Evolutionary conservation across 2,797 vertebrate genomes (phyloP).

Genomic region (Falco columbarius): DNA sequence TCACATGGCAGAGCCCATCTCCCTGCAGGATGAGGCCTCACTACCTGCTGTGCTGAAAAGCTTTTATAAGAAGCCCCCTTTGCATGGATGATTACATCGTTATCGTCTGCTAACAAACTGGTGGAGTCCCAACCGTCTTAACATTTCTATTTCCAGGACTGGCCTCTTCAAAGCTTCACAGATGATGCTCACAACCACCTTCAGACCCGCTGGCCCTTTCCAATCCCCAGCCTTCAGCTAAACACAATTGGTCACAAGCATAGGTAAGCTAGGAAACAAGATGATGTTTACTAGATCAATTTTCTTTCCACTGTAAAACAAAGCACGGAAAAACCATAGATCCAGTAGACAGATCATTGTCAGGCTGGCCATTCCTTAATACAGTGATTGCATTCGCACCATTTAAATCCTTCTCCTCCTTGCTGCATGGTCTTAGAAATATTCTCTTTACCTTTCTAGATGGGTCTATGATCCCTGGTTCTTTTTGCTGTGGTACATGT

Average conservation of each 20-base stretch:
- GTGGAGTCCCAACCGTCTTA: background rate
- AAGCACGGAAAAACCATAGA: accelerated
- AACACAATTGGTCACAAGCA: background rate
- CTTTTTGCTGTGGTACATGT: background rate
- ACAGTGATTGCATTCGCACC: too few species aligned
- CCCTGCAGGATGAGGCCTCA: accelerated
- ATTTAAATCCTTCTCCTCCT: background rate
- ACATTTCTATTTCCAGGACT: background rate
- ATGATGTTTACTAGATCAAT: background rate
- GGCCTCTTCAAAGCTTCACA: background rate
- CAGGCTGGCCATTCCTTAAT: background rate
- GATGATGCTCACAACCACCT: background rate
- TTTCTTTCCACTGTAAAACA: background rate
- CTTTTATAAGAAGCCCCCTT: background rate
- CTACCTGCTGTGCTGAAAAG: accelerated
- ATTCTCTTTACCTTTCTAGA: background rate
- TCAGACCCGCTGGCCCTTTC: background rate
- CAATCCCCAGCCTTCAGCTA: accelerated
- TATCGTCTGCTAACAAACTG: background rate
- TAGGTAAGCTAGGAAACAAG: background rate
- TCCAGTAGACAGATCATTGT: background rate
- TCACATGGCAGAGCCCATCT: background rate
- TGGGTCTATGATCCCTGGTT: background rate
- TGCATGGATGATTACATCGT: background rate
- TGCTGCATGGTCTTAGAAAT: background rate